Percentiles rank a stretch among this genome's conserved stretches.
Conservation (phyloP, 2,888 invertebrate genomes). For the Ormyrus nitidulus region DNA sequence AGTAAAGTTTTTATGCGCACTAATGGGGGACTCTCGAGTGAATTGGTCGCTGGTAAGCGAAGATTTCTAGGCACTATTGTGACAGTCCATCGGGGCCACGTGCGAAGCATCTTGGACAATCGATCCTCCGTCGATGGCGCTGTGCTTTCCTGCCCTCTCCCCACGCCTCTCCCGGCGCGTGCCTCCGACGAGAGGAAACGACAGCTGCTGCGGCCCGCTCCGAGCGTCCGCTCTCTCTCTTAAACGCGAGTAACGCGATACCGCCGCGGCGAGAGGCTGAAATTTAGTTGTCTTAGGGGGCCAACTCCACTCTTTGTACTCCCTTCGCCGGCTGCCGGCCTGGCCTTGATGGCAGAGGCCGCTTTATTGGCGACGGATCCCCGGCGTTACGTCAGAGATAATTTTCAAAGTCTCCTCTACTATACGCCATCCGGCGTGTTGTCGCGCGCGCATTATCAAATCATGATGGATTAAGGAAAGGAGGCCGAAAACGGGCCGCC, state of each 20-base stretch:
- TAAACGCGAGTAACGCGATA: constrained; percentile 52
- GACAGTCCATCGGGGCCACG: no score
- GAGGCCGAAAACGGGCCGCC: constrained; percentile 56
- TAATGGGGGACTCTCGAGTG: no score
- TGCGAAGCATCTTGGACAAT: constrained; percentile 45
- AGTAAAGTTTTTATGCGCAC: no score
- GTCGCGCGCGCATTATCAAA: constrained; percentile 63
- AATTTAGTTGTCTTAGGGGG: not conserved
- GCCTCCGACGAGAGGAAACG: constrained; percentile 62
- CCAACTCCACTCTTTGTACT: not conserved
- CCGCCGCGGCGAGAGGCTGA: not conserved
- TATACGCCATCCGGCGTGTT: constrained; percentile 56
- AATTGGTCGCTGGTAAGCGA: no score
- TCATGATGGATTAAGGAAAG: constrained; percentile 20
- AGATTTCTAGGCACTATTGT: no score
- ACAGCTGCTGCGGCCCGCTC: constrained; percentile 61
- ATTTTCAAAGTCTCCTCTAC: no score
- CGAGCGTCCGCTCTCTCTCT: constrained; percentile 23
- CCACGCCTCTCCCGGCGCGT: constrained; percentile 58
- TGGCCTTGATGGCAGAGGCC: not conserved
- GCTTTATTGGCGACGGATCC: not conserved
- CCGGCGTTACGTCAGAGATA: not conserved
- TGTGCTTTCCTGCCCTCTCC: constrained; percentile 23
- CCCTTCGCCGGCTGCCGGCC: not conserved
- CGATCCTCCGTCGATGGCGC: constrained; percentile 56